Evolutionary conservation across 2,113 vertebrate species (phyloP), one percentile per base, ranked within the genome.

Genomic region (Mystacornis crossleyi): DNA sequence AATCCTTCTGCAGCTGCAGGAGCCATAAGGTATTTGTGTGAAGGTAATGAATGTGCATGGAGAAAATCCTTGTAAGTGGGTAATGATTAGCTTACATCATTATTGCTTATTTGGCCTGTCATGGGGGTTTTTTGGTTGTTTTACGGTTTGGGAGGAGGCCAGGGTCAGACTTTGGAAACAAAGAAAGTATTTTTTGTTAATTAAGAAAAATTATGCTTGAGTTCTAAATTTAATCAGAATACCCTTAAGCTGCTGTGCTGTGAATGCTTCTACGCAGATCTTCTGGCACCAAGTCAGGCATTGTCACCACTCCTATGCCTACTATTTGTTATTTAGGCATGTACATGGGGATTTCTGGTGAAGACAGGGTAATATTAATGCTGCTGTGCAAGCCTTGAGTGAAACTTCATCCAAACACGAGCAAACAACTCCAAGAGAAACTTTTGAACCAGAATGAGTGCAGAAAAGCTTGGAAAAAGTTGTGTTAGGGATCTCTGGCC

Each of bases 281-380:
- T 90, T 61, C 84, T 96, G 95, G 95, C 90, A 81, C 71, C 2
- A 3, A 51, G 51, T 69, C 87, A 95, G 90, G 54, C 1, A 16
- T 80, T 97, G 93, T 96, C 95, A 96, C 87, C 95, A 96, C 92
- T 88, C 31, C 67, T 90, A 51, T 40, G 87, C 75, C 88, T 79
- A 43, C 75, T 40, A 62, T 90, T 94, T 92, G 60, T 89, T 86
- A 89, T 90, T 93, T 90, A 90, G 72, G 75, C 86, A 67, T 43
- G 51, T 54, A 73, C 10, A 5, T 25, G 4, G 60, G 60, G 69
- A 78, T 89, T 95, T 90, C 75, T 97, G 72, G 94, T 92, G 94
- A 97, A 92, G 96, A 95, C 89, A 95, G 93, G 64, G n/a, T 51
- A 74, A 64, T 95, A 95, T 95, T 95, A 96, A 95, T 93, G 89